A percentile compares a stretch with the other conserved stretches of the same genome.
Conservation (phyloP, 1,140 invertebrate species). For the Ganaspis sp. region DNA sequence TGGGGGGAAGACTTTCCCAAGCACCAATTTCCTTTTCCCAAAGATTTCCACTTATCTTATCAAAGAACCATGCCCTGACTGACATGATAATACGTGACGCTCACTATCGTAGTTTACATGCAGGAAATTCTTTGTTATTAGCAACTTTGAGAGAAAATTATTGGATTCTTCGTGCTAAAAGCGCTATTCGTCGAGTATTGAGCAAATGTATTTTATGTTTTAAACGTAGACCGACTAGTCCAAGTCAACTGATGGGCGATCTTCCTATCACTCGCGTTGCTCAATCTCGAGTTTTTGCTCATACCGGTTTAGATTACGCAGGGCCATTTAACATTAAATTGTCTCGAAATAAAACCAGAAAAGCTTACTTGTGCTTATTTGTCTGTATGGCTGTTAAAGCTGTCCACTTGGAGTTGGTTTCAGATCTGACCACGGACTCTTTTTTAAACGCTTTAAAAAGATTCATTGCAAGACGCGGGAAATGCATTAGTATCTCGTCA, state of each 20-base stretch:
- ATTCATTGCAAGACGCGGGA: background rate
- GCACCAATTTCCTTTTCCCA: background rate
- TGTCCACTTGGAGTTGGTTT: background rate
- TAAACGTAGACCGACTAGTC: background rate
- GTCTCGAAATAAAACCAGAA: background rate
- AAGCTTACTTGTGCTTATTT: background rate
- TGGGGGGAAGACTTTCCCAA: background rate
- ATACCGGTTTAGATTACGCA: background rate
- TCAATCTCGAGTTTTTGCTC: background rate
- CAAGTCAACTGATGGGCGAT: background rate
- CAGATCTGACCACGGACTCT: too few relatives aligned
- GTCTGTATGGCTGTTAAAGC: background rate
- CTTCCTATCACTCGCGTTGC: background rate
- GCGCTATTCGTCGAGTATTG: background rate
- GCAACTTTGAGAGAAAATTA: background rate
- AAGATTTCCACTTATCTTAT: background rate
- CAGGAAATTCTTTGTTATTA: background rate
- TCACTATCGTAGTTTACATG: background rate
- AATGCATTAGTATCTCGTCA: background rate
- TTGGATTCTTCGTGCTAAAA: background rate
- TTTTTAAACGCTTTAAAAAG: background rate
- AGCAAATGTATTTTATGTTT: background rate
- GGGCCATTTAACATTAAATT: background rate
- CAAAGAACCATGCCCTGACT: background rate
- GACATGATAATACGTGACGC: background rate